These are phyloP conservation scores for Amaurobius ferox DNA, from an alignment of 2,888 invertebrate genomes.

Conservation along the genomic window DNA sequence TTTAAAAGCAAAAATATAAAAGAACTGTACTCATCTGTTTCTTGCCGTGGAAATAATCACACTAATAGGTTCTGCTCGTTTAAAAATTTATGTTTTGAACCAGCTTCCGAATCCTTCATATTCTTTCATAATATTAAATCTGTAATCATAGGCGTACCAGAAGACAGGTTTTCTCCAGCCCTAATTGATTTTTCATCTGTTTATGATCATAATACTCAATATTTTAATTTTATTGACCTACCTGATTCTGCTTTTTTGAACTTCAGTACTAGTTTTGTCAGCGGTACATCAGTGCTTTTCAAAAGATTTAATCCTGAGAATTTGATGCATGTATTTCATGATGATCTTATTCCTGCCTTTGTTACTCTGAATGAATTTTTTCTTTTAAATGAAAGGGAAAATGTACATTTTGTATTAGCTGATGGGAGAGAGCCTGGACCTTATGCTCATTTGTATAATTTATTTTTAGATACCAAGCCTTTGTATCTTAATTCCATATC, in stretches of 20 bases:
- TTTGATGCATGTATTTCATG: constrained; percentile 80
- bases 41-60: constrained; percentile 75
- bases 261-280: constrained; percentile 74
- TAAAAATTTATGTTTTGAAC: constrained; percentile 78
- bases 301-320: constrained; percentile 80
- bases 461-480: constrained; percentile 75
- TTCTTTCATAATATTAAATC: constrained; percentile 77
- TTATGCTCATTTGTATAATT: constrained; percentile 76
- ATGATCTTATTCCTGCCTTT: constrained; percentile 79
- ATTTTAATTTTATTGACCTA: constrained; percentile 76
- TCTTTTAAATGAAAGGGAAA: constrained; percentile 35
- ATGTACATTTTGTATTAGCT: constrained; percentile 76
- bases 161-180: constrained; percentile 75
- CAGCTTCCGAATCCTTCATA: constrained; percentile 77
- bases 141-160: constrained; percentile 76
- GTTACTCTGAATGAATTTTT: constrained; percentile 76
- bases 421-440: constrained; percentile 76
- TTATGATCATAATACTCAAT: constrained; percentile 77
- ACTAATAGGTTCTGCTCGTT: constrained; percentile 77
- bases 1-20: too few relatives aligned
- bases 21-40: constrained; percentile 74
- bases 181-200: constrained; percentile 78
- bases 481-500: constrained; percentile 43
- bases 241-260: constrained; percentile 74
- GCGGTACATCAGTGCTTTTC: constrained; percentile 76